These are phyloP conservation scores for Mamestra configurata DNA, from an alignment of 1,140 invertebrate genomes.

Conservation along the genomic window DNA sequence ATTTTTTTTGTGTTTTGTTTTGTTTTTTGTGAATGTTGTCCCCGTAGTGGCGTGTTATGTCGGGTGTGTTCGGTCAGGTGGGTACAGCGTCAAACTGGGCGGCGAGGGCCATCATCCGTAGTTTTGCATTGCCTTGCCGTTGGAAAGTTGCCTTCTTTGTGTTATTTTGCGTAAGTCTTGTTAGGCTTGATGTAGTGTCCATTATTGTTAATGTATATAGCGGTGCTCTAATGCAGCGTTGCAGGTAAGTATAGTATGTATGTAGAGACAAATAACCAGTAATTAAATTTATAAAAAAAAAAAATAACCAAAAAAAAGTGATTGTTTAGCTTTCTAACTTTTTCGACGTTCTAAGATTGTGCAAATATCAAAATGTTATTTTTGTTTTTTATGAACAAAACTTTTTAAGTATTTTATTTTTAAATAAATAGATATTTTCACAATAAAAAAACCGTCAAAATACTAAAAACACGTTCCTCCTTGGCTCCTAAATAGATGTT, in stretches of 20 bases:
- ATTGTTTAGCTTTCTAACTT: conserved; percentile 76
- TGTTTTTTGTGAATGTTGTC: conserved; percentile 79
- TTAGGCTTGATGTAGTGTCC: conserved; percentile 86
- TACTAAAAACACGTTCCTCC: conserved; percentile 65
- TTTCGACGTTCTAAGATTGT: conserved; percentile 67
- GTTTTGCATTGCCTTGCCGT: conserved; percentile 80
- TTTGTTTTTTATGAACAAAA: not conserved
- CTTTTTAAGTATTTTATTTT: conserved; percentile 16
- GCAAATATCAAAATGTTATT: conserved; percentile 62
- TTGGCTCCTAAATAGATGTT: conserved; percentile 78
- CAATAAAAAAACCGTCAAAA: conserved; percentile 66
- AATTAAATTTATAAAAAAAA: conserved; percentile 53
- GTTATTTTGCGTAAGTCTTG: conserved; percentile 83
- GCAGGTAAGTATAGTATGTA: conserved; percentile 65
- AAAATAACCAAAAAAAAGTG: conserved; percentile 58
- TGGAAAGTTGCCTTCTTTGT: conserved; percentile 78
- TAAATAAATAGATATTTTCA: conserved; percentile 62
- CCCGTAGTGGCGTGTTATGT: conserved; percentile 70
- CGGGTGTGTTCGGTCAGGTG: conserved; percentile 74
- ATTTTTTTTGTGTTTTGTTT: conserved; percentile 68
- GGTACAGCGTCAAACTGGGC: conserved; percentile 79
- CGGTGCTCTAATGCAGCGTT: conserved; percentile 53
- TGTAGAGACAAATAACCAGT: conserved; percentile 52
- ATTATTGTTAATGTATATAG: conserved; percentile 76
- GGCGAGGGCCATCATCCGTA: conserved; percentile 71